Percentiles rank a stretch among this genome's conserved stretches.
Evolutionary conservation across 1,140 invertebrate species (phyloP).

Genomic region (Trypoxylus dichotomus): DNA sequence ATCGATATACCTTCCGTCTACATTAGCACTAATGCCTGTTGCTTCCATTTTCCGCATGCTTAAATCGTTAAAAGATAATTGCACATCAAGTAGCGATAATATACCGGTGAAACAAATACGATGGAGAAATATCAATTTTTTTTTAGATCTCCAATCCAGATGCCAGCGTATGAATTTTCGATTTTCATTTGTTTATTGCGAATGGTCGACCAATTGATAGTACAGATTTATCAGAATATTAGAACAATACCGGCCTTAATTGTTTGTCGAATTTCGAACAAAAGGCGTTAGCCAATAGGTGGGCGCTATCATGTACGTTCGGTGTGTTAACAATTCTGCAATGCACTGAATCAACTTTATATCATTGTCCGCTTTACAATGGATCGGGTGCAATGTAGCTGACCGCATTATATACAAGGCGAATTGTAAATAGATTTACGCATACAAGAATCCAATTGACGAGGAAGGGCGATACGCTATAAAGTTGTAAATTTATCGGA

Average conservation of each 20-base stretch:
- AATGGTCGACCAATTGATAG: background rate
- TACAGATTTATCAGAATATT: conserved; percentile 5
- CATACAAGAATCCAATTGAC: background rate
- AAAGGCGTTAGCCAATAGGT: background rate
- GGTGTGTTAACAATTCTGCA: conserved; percentile 11
- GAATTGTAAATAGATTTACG: background rate
- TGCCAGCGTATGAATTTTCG: background rate
- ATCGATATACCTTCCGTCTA: no score
- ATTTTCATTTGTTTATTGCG: background rate
- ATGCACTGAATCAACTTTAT: conserved; percentile 10
- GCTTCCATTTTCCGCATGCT: no score
- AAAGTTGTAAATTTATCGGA: background rate
- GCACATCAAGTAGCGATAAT: no score
- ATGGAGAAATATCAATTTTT: background rate
- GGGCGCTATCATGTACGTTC: no score
- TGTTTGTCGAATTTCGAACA: conserved; percentile 13
- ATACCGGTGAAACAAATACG: background rate
- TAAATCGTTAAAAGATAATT: no score
- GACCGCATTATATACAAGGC: background rate
- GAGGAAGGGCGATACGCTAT: no score
- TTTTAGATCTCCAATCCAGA: background rate
- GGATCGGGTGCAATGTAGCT: background rate
- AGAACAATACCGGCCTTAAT: conserved; percentile 10
- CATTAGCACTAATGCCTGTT: no score
- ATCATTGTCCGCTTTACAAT: background rate